These are phyloP conservation scores for Lampris incognitus DNA, from an alignment of 2,113 vertebrate species.

Conservation along the genomic window DNA sequence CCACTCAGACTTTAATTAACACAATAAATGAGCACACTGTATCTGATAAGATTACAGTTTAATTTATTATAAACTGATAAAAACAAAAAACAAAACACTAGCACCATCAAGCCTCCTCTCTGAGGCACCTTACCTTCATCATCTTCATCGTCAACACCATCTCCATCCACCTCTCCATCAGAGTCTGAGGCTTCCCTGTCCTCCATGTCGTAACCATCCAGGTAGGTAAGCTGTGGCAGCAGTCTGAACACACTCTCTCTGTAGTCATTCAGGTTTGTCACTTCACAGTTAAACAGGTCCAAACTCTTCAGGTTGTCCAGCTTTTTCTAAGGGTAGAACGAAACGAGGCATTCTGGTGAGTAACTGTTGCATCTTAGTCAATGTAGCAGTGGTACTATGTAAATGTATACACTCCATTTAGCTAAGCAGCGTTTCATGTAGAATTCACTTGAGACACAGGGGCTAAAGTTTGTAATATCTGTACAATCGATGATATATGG, in stretches of 20 bases:
- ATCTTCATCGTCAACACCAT: conserved; percentile 87
- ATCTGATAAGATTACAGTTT: not conserved
- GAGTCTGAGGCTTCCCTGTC: conserved; percentile 91
- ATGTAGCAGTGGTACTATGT: not conserved
- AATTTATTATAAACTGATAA: not conserved
- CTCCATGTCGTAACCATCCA: conserved; percentile 91
- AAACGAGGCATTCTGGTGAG: not conserved
- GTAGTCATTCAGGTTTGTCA: conserved; percentile 92
- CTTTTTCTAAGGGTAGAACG: conserved; percentile 85
- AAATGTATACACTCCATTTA: not conserved
- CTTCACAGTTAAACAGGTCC: conserved; percentile 95
- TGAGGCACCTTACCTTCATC: conserved; percentile 83
- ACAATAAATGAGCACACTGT: not conserved
- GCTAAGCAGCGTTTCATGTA: not conserved
- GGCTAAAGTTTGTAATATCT: no score
- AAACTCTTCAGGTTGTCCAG: conserved; percentile 91
- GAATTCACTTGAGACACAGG: no score
- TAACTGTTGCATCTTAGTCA: not conserved
- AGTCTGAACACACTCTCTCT: conserved; percentile 92
- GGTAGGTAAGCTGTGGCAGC: conserved; percentile 90
- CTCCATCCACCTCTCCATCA: conserved; percentile 90
- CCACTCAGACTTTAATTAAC: not conserved
- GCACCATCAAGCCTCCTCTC: no score
- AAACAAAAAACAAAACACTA: not conserved
- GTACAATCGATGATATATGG: no score